These are phyloP conservation scores for Eurystomus glaucurus DNA, from an alignment of 2,797 vertebrate species.

Conservation along the genomic window DNA sequence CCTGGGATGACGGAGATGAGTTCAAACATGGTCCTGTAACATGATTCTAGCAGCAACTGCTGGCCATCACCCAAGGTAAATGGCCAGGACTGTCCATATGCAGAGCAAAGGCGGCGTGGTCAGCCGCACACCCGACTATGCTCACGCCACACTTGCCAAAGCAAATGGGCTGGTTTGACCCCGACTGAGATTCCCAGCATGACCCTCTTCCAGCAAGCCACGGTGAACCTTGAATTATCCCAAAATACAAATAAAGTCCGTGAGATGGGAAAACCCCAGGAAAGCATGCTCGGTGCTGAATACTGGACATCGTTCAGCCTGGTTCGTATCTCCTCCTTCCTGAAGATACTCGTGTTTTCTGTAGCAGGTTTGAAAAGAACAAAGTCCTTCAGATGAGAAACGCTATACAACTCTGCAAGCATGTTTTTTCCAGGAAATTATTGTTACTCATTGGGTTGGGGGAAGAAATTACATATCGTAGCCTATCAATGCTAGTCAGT, in stretches of 20 bases:
- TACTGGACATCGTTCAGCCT: not conserved
- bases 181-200: not conserved
- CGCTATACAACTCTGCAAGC: not conserved
- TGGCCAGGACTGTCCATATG: not conserved
- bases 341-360: not conserved
- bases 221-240: not conserved
- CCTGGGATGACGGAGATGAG: not conserved
- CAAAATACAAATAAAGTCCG: not conserved
- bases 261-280: not conserved
- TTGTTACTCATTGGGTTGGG: not conserved
- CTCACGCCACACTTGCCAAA: not conserved
- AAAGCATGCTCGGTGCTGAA: not conserved
- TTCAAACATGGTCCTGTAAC: not conserved
- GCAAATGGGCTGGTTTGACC: not conserved
- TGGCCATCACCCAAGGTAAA: conserved; percentile 52
- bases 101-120: accelerated
- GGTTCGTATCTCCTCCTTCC: not conserved
- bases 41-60: not conserved
- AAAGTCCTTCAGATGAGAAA: not conserved
- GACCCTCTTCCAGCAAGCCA: not conserved
- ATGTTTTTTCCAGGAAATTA: not conserved
- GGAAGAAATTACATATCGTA: not conserved
- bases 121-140: accelerated
- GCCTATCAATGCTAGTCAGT: not conserved
- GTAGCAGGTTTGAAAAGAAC: not conserved